Conservation (phyloP, 2,797 vertebrate species). For the Poecilia wingei region DNA sequence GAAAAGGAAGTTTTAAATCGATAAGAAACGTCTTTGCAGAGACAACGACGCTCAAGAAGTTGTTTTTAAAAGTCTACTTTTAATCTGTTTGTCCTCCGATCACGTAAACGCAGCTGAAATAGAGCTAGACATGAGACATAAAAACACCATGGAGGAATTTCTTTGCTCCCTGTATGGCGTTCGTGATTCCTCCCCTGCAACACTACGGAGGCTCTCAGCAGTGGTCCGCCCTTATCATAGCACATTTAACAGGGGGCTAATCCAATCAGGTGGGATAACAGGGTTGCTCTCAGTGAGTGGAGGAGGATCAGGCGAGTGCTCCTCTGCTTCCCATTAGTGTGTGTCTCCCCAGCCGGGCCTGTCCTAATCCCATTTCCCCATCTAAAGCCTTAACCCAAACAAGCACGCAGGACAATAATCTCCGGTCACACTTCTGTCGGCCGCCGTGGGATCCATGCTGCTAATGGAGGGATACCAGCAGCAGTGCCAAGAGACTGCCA, state of each 20-base stretch:
- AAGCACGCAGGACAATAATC: constrained; percentile 83
- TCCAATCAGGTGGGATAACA: constrained; percentile 84
- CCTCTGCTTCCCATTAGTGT: constrained; percentile 81
- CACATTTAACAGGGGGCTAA: constrained; percentile 83
- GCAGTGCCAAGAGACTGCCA: constrained; percentile 64
- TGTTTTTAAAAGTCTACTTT: not conserved
- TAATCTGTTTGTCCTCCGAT: constrained; percentile 1
- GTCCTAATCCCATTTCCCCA: constrained; percentile 85
- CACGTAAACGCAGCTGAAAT: constrained; percentile 32
- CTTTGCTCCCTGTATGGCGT: constrained; percentile 43
- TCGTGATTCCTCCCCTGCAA: constrained; percentile 48
- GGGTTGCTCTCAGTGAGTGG: constrained; percentile 75
- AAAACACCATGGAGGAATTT: constrained; percentile 52
- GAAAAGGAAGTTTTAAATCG: constrained; percentile 1
- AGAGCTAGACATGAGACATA: constrained; percentile 24
- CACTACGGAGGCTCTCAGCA: constrained; percentile 65
- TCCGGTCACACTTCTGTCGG: constrained; percentile 79
- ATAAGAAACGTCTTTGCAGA: not conserved
- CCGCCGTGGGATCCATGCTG: constrained; percentile 68
- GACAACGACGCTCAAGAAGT: not conserved
- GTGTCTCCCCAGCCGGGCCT: constrained; percentile 78
- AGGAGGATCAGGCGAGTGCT: constrained; percentile 76
- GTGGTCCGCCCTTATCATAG: constrained; percentile 80
- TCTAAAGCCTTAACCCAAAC: constrained; percentile 85
- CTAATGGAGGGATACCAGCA: constrained; percentile 69